These are phyloP conservation scores for Vireo griseus DNA, from an alignment of 2,797 vertebrate genomes.

Conservation along the genomic window DNA sequence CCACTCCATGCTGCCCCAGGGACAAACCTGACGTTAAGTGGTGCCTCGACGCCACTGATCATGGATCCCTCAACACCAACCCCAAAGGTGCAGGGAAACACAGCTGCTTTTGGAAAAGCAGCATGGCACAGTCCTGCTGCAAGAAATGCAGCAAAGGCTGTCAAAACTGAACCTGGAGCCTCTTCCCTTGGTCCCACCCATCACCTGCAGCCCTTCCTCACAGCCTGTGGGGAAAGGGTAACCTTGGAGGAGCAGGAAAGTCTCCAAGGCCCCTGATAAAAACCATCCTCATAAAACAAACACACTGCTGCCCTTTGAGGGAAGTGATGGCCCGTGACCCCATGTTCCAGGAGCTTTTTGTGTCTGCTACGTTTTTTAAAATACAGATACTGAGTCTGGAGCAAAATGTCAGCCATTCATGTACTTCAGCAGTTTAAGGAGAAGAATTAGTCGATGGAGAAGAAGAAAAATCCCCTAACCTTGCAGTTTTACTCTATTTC, in stretches of 20 bases:
- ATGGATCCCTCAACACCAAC: not conserved
- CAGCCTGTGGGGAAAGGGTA: not conserved
- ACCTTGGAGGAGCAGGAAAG: not conserved
- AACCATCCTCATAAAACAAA: not conserved
- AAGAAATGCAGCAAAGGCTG: not conserved
- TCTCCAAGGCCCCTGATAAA: not conserved
- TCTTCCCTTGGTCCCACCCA: not conserved
- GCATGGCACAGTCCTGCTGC: accelerated
- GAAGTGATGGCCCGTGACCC: not conserved
- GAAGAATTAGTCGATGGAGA: conserved; percentile 8
- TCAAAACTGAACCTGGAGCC: not conserved
- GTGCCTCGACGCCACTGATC: not conserved
- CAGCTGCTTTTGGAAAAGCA: not conserved
- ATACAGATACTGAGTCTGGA: not conserved
- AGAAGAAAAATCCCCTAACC: not conserved
- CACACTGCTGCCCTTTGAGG: not conserved
- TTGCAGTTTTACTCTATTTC: conserved; percentile 27
- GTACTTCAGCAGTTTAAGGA: not conserved
- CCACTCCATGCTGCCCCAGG: too few species aligned
- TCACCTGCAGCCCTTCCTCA: not conserved
- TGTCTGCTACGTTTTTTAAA: not conserved
- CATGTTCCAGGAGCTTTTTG: not conserved
- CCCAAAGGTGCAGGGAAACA: not conserved
- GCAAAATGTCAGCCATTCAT: conserved; percentile 44
- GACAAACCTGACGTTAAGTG: too few species aligned